These are phyloP conservation scores for Mesoclemmys tuberculata DNA, from an alignment of 2,113 vertebrate species.

Conservation along the genomic window DNA sequence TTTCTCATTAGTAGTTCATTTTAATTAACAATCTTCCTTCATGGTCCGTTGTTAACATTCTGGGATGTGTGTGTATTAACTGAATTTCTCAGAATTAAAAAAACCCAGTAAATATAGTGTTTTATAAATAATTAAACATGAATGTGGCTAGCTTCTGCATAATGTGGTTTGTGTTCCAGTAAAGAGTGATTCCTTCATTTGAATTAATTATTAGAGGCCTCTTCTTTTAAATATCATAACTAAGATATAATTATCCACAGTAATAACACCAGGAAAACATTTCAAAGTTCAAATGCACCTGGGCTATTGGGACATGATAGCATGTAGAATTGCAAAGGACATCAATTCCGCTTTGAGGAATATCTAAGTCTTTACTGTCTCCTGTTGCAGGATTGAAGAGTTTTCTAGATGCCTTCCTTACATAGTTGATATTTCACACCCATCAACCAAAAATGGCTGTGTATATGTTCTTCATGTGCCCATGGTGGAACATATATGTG, in stretches of 20 bases:
- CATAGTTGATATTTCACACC: neutral
- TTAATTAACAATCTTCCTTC: neutral
- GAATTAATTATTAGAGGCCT: neutral
- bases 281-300: neutral
- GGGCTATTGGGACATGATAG: neutral
- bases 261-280: too few species aligned
- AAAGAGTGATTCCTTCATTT: neutral
- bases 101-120: neutral
- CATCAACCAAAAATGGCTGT: neutral
- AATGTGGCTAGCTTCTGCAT: neutral
- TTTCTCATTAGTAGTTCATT: neutral
- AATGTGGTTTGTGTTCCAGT: neutral
- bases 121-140: neutral
- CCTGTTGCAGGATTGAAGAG: neutral
- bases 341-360: neutral
- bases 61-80: neutral
- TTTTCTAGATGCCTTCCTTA: neutral
- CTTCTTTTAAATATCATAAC: neutral
- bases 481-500: neutral
- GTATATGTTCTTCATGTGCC: neutral
- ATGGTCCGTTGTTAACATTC: neutral
- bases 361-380: neutral
- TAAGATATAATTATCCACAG: neutral
- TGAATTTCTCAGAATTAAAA: neutral
- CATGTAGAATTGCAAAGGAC: neutral